Evolutionary conservation across 2,797 vertebrate genomes (phyloP).

Genomic region (Manis crassicaudata): DNA sequence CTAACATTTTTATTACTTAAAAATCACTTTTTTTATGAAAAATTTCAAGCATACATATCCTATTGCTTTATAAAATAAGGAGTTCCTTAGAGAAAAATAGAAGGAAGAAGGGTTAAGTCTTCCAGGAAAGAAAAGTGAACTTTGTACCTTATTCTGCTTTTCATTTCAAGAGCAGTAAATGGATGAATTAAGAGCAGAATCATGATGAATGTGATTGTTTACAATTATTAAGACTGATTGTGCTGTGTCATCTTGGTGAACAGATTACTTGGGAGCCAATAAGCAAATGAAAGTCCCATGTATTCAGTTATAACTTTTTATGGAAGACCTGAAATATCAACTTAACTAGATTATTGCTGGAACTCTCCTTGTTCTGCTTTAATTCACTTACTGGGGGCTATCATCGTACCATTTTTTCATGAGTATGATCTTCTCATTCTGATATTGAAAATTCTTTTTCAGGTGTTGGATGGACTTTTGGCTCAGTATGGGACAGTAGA

Average conservation of each 20-base stretch:
- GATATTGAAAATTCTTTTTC: conserved; percentile 71
- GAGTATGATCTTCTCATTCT: neutral
- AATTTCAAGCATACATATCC: neutral
- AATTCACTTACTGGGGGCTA: neutral
- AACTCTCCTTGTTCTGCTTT: neutral
- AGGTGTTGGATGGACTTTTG: conserved; percentile 95
- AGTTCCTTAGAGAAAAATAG: neutral
- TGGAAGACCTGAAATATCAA: neutral
- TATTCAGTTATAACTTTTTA: conserved; percentile 19
- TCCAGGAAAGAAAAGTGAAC: neutral
- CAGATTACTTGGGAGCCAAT: neutral
- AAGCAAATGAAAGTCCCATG: neutral
- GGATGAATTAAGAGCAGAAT: neutral
- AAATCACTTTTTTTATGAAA: neutral
- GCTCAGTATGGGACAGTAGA: conserved; percentile 96
- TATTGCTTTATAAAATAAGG: conserved; percentile 34
- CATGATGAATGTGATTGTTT: neutral
- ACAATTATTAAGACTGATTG: neutral
- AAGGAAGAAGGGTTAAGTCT: conserved; percentile 17
- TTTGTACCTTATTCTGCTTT: neutral
- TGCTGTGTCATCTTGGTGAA: neutral
- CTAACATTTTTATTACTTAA: conserved; percentile 44
- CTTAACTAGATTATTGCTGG: neutral
- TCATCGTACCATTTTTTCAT: neutral
- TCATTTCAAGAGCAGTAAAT: neutral